Evolutionary conservation across 2,113 vertebrate genomes (phyloP).

Genomic region (Noctilio leporinus): DNA sequence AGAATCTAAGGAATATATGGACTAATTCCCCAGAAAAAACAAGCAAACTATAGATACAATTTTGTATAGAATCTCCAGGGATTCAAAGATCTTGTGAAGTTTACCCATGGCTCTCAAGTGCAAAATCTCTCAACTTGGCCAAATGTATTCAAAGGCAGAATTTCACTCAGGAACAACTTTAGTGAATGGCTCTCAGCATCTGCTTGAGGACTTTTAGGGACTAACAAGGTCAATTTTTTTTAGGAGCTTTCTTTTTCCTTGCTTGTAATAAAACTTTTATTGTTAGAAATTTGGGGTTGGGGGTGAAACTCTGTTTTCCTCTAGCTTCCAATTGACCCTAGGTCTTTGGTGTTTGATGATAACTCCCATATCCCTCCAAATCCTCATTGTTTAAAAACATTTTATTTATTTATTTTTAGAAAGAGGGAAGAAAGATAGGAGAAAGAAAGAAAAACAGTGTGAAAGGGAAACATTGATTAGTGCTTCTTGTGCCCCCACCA

Average conservation of each 20-base stretch:
- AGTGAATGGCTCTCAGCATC: background rate
- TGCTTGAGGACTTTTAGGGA: background rate
- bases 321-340: background rate
- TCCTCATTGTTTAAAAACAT: background rate
- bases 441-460: too few species aligned
- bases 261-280: background rate
- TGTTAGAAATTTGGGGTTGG: background rate
- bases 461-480: too few species aligned
- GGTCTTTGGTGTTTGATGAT: background rate
- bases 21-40: too few species aligned
- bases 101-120: background rate
- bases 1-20: background rate
- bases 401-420: too few species aligned
- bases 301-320: background rate
- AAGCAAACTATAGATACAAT: background rate
- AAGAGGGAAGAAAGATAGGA: too few species aligned
- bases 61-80: background rate
- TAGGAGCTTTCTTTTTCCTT: background rate
- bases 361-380: background rate
- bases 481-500: too few species aligned
- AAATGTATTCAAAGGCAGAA: background rate
- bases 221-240: background rate
- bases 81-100: background rate
- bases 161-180: background rate
- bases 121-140: background rate